phyloP scores from a whole-genome alignment of 2,113 vertebrate species.

The Mus spicilegus region DNA sequence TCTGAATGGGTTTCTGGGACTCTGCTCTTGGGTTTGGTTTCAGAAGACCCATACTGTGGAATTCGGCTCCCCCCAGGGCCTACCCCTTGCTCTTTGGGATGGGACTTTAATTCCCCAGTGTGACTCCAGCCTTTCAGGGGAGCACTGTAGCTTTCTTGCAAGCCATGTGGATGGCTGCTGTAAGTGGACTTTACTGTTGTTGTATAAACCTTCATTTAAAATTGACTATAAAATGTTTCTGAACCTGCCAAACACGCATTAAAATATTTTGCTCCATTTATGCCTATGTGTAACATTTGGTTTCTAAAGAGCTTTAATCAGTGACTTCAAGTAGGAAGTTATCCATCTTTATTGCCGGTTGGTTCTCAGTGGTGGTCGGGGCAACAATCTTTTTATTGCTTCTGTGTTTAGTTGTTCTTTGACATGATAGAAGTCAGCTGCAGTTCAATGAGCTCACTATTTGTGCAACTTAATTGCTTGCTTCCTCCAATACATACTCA shows the following conservation, averaged over 20 bases:
- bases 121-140: neutral
- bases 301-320: slow-evolving; percentile 90
- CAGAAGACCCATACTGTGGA: slow-evolving; percentile 66
- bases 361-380: slow-evolving; percentile 94
- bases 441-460: slow-evolving; percentile 90
- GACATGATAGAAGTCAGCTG: slow-evolving; percentile 94
- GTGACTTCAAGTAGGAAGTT: slow-evolving; percentile 95
- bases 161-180: slow-evolving; percentile 80
- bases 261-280: slow-evolving; percentile 88
- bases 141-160: slow-evolving; percentile 65
- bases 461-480: slow-evolving; percentile 94
- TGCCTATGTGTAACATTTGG: slow-evolving; percentile 88
- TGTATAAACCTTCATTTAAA: slow-evolving; percentile 88
- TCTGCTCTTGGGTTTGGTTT: slow-evolving; percentile 73
- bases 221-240: slow-evolving; percentile 85
- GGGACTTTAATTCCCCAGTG: slow-evolving; percentile 39
- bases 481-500: slow-evolving; percentile 93
- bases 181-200: slow-evolving; percentile 83
- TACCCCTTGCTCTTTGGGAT: slow-evolving; percentile 47
- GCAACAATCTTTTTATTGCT: slow-evolving; percentile 90
- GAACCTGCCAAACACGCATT: slow-evolving; percentile 87
- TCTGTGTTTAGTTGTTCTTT: slow-evolving; percentile 92
- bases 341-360: slow-evolving; percentile 95
- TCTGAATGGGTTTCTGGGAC: slow-evolving; percentile 53
- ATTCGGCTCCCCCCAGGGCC: neutral